phyloP scores from a whole-genome alignment of 2,113 vertebrate species.

The Sander vitreus region DNA sequence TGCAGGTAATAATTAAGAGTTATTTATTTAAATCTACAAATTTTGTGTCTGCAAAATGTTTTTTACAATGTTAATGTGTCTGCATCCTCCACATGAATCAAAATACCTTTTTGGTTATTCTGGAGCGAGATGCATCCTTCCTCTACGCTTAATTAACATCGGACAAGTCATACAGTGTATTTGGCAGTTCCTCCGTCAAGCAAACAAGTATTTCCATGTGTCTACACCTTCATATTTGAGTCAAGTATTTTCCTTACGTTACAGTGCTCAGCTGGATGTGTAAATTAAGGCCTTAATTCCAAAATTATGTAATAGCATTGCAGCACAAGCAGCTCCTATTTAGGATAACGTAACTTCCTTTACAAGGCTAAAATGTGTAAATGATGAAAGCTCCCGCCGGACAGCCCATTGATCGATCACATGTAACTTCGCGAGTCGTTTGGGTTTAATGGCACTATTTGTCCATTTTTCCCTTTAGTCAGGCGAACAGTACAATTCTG shows the following conservation, averaged over 20 bases:
- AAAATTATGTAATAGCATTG: background rate
- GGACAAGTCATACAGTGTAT: background rate
- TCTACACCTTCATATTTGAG: background rate
- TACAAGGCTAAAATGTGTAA: background rate
- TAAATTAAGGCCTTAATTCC: background rate
- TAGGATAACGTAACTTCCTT: background rate
- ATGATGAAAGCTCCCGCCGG: background rate
- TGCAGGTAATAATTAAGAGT: slow-evolving; percentile 15
- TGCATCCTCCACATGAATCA: slow-evolving; percentile 5
- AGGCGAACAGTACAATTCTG: background rate
- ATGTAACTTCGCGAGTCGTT: background rate
- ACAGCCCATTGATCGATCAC: slow-evolving; percentile 8
- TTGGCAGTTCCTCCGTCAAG: slow-evolving; percentile 2
- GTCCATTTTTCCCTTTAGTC: slow-evolving; percentile 5
- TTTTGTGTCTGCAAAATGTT: background rate
- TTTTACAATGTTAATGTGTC: background rate
- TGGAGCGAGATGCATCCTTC: background rate
- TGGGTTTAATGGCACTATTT: slow-evolving; percentile 32
- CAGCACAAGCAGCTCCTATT: background rate
- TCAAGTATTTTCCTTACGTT: background rate
- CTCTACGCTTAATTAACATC: background rate
- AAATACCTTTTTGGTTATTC: background rate
- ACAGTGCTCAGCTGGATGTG: background rate
- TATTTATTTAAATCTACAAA: background rate
- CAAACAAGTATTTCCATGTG: background rate